Percentiles rank a stretch among this genome's conserved stretches.
phyloP scores from a whole-genome alignment of 2,888 invertebrate species.

The Hoplodrina ambigua region DNA sequence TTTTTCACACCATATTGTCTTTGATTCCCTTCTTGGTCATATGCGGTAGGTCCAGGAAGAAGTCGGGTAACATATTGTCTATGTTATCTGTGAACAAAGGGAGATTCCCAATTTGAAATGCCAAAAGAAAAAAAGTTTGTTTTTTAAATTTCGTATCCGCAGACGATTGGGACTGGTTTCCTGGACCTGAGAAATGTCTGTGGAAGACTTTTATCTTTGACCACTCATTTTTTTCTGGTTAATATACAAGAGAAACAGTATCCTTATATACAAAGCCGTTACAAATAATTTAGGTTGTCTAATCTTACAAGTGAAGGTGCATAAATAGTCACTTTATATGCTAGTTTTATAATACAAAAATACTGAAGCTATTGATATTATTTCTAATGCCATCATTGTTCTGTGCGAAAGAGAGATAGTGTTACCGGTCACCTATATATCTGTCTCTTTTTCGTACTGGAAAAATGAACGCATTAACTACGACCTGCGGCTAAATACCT shows the following conservation, averaged over 20 bases:
- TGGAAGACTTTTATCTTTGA: conserved; percentile 54
- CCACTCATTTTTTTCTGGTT: conserved; percentile 49
- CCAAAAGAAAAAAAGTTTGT: conserved; percentile 39
- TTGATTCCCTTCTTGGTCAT: conserved; percentile 62
- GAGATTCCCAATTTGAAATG: conserved; percentile 66
- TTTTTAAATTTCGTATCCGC: conserved; percentile 35
- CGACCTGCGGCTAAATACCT: conserved; percentile 7
- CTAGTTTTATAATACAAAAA: conserved; percentile 5
- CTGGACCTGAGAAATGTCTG: conserved; percentile 36
- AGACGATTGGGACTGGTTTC: conserved; percentile 49
- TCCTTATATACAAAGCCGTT: conserved; percentile 5
- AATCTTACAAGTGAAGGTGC: not conserved
- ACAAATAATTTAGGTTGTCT: not conserved
- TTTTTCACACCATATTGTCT: conserved; percentile 78
- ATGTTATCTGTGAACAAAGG: conserved; percentile 90
- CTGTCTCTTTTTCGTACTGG: not conserved
- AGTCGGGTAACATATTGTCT: conserved; percentile 95
- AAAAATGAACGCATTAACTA: not conserved
- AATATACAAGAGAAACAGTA: not conserved
- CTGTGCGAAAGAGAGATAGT: not conserved
- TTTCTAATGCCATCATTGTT: not conserved
- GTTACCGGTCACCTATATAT: not conserved
- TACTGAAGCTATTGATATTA: not conserved
- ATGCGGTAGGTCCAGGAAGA: conserved; percentile 93
- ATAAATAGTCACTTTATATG: not conserved